These are phyloP conservation scores for Sarotherodon lohbergeri DNA, from an alignment of 2,113 vertebrate species.

Conservation along the genomic window DNA sequence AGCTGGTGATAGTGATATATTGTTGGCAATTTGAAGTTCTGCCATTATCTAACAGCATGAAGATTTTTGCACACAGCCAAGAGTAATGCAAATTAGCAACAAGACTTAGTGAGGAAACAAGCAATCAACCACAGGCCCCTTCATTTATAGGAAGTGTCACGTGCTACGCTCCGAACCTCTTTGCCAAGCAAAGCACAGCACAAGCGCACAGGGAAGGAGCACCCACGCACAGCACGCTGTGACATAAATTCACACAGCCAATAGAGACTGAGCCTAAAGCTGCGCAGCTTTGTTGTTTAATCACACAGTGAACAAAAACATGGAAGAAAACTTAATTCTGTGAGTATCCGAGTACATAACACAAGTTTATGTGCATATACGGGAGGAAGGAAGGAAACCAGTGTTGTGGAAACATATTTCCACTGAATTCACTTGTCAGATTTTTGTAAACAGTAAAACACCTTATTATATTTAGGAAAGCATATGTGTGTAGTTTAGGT, in stretches of 20 bases:
- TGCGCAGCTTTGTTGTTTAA: neutral
- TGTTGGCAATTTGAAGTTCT: neutral
- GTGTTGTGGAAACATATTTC: neutral
- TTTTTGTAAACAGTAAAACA: neutral
- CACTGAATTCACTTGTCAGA: neutral
- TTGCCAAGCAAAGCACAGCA: neutral
- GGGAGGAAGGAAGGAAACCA: neutral
- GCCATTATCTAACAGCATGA: neutral
- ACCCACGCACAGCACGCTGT: neutral
- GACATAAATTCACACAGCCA: neutral
- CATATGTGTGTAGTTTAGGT: neutral
- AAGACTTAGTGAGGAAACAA: neutral
- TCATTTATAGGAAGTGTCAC: neutral
- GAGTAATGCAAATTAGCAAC: neutral
- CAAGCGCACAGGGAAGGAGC: neutral
- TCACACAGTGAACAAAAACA: neutral
- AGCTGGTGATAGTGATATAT: neutral
- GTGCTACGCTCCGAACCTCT: neutral
- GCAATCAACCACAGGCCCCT: neutral
- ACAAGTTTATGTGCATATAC: neutral
- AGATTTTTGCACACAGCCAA: neutral
- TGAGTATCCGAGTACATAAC: neutral
- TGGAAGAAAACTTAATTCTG: neutral
- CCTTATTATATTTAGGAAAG: neutral
- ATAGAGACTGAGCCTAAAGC: neutral